phyloP scores from a whole-genome alignment of 2,888 invertebrate species.

The Dynastes tityus region DNA sequence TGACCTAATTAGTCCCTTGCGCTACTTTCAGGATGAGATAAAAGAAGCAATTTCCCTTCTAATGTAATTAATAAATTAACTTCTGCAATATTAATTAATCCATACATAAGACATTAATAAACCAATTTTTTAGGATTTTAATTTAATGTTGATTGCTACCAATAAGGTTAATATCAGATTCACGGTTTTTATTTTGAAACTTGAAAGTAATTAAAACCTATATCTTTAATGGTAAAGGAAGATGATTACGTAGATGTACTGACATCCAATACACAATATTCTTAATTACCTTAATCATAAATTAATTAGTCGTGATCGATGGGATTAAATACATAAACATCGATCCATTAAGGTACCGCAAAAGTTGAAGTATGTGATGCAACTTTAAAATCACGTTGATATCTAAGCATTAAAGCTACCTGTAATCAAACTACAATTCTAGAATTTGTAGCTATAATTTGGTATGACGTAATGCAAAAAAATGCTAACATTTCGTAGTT shows the following conservation, averaged over 20 bases:
- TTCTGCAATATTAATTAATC: slow-evolving; percentile 20
- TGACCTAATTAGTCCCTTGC: not conserved
- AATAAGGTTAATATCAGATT: not conserved
- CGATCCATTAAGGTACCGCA: no score
- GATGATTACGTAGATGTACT: not conserved
- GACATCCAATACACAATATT: not conserved
- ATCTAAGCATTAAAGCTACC: no score
- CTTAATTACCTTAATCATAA: not conserved
- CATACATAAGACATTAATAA: not conserved
- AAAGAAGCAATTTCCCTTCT: slow-evolving; percentile 16
- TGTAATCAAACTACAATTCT: no score
- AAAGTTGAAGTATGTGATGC: no score
- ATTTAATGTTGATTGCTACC: slow-evolving; percentile 18
- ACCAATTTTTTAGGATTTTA: slow-evolving; percentile 1
- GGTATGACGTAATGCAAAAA: no score
- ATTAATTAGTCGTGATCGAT: not conserved
- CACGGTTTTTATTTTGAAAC: not conserved
- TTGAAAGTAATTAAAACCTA: slow-evolving; percentile 21
- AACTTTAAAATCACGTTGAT: no score
- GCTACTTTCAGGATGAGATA: not conserved
- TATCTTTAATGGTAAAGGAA: not conserved
- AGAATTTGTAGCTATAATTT: no score
- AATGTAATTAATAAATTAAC: slow-evolving; percentile 20
- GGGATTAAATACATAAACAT: no score
- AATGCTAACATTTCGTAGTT: no score